phyloP scores from a whole-genome alignment of 2,888 invertebrate genomes.

The Clitarchus hookeri region DNA sequence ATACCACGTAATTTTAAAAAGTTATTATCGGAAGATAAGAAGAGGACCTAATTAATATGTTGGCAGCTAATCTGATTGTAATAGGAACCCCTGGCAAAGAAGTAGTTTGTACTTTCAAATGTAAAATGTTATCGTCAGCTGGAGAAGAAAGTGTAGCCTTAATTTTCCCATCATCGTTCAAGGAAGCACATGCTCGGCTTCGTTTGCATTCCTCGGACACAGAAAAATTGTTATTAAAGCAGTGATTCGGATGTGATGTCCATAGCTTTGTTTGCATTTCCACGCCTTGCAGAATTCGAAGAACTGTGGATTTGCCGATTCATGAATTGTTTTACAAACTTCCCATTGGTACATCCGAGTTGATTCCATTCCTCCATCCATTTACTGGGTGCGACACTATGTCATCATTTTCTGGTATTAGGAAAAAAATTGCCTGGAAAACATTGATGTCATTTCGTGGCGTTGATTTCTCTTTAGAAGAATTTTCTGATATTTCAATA shows the following conservation, averaged over 20 bases:
- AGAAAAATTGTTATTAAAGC: not conserved
- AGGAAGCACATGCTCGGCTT: slow-evolving; percentile 29
- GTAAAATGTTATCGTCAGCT: slow-evolving; percentile 17
- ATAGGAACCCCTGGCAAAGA: not conserved
- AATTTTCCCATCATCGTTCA: slow-evolving; percentile 27
- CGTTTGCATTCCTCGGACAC: slow-evolving; percentile 23
- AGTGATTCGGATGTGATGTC: slow-evolving; percentile 23
- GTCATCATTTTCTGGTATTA: slow-evolving; percentile 19
- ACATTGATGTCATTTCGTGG: slow-evolving; percentile 20
- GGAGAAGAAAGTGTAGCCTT: not conserved
- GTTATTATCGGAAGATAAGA: slow-evolving; percentile 24
- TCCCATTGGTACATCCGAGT: not conserved
- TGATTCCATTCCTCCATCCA: slow-evolving; percentile 15
- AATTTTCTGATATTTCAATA: not conserved
- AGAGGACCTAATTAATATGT: slow-evolving; percentile 1
- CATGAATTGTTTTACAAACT: not conserved
- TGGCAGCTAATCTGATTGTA: not conserved
- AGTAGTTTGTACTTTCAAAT: slow-evolving; percentile 18
- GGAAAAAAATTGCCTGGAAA: slow-evolving; percentile 21
- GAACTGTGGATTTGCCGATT: slow-evolving; percentile 24
- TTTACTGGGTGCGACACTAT: slow-evolving; percentile 30
- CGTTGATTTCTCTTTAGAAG: not conserved
- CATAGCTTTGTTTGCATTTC: slow-evolving; percentile 20
- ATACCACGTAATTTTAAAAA: slow-evolving; percentile 20
- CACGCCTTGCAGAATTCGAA: not conserved